Percentiles rank a stretch among this genome's conserved stretches.
phyloP scores from a whole-genome alignment of 2,113 vertebrate species.

The Pavo muticus region DNA sequence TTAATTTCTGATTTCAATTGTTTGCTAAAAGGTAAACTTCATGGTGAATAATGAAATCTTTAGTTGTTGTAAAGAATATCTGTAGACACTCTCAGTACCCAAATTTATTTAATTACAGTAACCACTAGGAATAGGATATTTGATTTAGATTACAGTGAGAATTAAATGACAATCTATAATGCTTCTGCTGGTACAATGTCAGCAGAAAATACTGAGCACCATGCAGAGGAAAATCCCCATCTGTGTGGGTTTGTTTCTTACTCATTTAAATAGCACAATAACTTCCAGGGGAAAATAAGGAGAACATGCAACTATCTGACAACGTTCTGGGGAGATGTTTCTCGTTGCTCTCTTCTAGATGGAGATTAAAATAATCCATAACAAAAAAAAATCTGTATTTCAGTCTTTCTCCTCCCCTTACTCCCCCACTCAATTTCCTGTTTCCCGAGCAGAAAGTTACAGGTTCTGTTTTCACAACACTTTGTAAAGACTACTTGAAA shows the following conservation, averaged over 20 bases:
- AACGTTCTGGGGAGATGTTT: neutral
- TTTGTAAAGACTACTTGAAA: neutral
- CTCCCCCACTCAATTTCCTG: neutral
- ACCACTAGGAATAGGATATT: neutral
- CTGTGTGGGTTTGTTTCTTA: neutral
- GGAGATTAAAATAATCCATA: neutral
- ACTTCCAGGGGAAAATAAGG: neutral
- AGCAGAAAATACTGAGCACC: neutral
- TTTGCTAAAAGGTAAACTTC: neutral
- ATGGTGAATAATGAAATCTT: neutral
- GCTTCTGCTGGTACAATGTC: neutral
- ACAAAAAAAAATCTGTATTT: neutral
- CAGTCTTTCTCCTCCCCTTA: neutral
- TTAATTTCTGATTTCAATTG: neutral
- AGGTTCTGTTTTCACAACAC: conserved; percentile 38
- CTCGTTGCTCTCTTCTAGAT: neutral
- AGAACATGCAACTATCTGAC: neutral
- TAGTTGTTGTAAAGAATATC: neutral
- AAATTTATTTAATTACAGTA: neutral
- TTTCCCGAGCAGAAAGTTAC: neutral
- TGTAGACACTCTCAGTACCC: neutral
- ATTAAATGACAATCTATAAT: neutral
- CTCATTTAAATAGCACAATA: neutral
- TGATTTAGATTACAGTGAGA: neutral
- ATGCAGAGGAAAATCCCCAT: neutral